Evolutionary conservation across 2,888 invertebrate genomes (phyloP).

Genomic region (Eupithecia inturbata): DNA sequence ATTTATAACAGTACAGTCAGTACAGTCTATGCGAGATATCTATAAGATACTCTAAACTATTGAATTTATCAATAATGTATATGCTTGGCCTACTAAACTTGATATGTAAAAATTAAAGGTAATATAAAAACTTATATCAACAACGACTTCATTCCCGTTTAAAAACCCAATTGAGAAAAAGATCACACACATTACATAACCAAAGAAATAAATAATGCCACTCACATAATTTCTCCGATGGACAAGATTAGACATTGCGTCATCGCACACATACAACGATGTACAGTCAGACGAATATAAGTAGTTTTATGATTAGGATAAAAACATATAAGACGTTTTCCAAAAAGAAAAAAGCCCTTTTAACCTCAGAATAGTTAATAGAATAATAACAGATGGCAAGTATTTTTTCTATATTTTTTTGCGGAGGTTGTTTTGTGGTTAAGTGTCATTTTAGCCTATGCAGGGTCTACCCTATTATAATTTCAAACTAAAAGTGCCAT

Average conservation of each 20-base stretch:
- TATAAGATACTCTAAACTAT: not conserved
- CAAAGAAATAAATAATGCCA: conserved; percentile 66
- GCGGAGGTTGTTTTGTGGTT: no score
- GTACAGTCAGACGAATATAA: conserved; percentile 2
- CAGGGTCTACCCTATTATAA: no score
- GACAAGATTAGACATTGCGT: conserved; percentile 76
- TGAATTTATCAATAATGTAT: not conserved
- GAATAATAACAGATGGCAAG: not conserved
- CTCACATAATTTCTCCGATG: conserved; percentile 72
- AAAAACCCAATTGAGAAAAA: conserved; percentile 36
- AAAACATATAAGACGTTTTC: not conserved
- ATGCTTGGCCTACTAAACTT: not conserved
- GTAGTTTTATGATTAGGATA: not conserved
- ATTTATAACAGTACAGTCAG: not conserved
- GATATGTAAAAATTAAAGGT: not conserved
- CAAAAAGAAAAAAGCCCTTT: not conserved
- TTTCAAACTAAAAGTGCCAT: no score
- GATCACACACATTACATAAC: conserved; percentile 42
- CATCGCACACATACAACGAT: conserved; percentile 53
- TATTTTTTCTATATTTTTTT: no score
- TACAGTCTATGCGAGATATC: not conserved
- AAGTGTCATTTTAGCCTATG: no score
- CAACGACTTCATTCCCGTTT: conserved; percentile 51
- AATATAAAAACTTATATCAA: not conserved
- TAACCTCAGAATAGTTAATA: not conserved